Base-by-base conservation (phyloP, 2,113 vertebrate genomes). In the Muntiacus reevesi region DNA sequence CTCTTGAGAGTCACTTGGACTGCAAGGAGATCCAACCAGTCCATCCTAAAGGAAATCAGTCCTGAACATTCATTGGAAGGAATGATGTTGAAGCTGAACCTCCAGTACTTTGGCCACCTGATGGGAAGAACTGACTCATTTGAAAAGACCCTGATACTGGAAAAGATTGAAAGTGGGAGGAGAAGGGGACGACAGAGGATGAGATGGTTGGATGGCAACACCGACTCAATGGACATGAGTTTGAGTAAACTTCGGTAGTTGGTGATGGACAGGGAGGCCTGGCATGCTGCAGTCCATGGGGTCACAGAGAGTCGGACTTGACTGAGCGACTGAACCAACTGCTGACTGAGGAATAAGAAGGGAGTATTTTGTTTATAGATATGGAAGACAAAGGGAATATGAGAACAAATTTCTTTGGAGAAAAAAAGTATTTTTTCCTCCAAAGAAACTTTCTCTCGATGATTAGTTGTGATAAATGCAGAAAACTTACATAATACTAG, bases 401-500 rank as follows among this genome's bases (percentile, higher is more conserved):
- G 88, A 67, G 33, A 9, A 52, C 45, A 33, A 85, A 17, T 40
- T 89, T 21, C 54, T 96, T 85, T 94, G 50, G 87, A 83, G 87
- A 64, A 59, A 62, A 83, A 57, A 91, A 28, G 7, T 2, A 87
- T 97, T 74, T 97, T 92, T 0, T 45, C 5, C 28, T 54, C 13
- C n/a, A n/a, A 36, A 59, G 96, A 87, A 90, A 71, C 50, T 86
- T 89, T 88, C 19, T n/a, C n/a, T 86, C 67, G 93, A 93, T 86
- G 54, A 43, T 96, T 40, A 83, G 43, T 74, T 94, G 8, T 79
- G 79, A 71, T 55, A 40, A 28, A 62, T 52, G 21, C 30, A 60
- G 84, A 79, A 4, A 85, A 78, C 47, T 76, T 64, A 57, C 16
- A 12, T 79, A 79, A 74, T 52, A 36, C 30, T 27, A 55, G 52